A percentile compares a stretch with the other conserved stretches of the same genome.
phyloP scores from a whole-genome alignment of 2,113 vertebrate genomes.

The Seriola aureovittata region DNA sequence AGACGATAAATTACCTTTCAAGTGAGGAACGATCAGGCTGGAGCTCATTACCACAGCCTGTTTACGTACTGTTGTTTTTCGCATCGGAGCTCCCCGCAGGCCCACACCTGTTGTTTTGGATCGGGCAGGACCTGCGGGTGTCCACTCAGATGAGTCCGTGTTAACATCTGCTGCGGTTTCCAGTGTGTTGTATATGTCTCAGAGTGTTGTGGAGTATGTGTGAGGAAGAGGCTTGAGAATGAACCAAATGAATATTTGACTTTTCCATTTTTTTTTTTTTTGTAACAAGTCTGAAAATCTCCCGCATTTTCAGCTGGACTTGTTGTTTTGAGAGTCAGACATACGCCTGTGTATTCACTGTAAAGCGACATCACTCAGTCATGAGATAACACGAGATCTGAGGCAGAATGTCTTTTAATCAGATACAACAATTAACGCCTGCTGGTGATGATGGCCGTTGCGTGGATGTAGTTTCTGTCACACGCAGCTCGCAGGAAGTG shows the following conservation, averaged over 20 bases:
- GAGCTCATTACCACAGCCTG: neutral
- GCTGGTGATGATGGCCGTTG: neutral
- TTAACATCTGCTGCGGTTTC: neutral
- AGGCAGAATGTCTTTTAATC: neutral
- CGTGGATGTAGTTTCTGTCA: conserved; percentile 22
- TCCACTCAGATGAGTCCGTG: neutral
- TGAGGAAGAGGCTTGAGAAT: neutral
- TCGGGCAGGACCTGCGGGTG: neutral
- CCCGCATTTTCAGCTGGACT: no score
- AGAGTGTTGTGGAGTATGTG: neutral
- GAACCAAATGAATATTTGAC: neutral
- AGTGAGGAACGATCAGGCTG: neutral
- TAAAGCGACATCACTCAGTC: neutral
- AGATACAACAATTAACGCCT: neutral
- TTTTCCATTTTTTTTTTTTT: no score
- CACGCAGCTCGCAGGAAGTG: conserved; percentile 16
- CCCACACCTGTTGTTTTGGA: conserved; percentile 58
- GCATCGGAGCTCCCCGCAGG: neutral
- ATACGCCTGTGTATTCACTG: neutral
- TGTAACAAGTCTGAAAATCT: neutral
- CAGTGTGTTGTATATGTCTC: neutral
- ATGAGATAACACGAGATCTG: neutral
- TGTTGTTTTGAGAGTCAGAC: neutral
- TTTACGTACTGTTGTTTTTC: neutral
- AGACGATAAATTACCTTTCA: neutral